Evolutionary conservation across 2,888 invertebrate species (phyloP).

Genomic region (Crossocerus cetratus): DNA sequence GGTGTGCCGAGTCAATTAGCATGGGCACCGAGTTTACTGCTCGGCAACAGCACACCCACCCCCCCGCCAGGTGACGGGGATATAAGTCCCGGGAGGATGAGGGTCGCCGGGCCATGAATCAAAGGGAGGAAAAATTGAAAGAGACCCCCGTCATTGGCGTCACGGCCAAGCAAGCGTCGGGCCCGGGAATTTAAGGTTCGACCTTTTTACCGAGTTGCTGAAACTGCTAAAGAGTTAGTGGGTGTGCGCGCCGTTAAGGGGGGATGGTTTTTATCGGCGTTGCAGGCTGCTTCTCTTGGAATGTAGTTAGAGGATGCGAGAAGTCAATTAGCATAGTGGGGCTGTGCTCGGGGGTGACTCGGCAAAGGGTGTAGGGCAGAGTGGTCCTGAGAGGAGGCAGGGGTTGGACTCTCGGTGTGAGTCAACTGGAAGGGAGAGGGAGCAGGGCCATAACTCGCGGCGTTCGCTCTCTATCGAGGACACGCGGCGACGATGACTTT

Average conservation of each 20-base stretch:
- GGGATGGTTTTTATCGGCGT: neutral
- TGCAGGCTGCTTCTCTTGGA: neutral
- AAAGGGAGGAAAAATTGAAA: neutral
- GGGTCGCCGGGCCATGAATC: neutral
- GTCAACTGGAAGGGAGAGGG: constrained; percentile 33
- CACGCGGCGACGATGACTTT: constrained; percentile 38
- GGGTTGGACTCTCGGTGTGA: constrained; percentile 10
- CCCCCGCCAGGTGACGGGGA: constrained; percentile 38
- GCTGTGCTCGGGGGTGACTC: neutral
- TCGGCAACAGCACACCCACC: constrained; percentile 6
- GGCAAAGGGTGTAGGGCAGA: neutral
- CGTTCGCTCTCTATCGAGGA: neutral
- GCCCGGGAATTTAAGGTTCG: too few species aligned
- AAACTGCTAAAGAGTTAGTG: neutral
- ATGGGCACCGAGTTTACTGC: constrained; percentile 55
- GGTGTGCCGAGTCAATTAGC: constrained; percentile 57
- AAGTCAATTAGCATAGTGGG: constrained; percentile 1
- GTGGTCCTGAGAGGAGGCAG: neutral
- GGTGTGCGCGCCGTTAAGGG: neutral
- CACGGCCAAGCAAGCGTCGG: too few species aligned
- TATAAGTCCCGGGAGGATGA: neutral
- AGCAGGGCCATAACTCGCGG: constrained; percentile 10
- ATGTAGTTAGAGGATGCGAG: neutral
- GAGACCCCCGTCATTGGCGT: neutral
- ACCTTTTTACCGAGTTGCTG: too few species aligned